phyloP scores from a whole-genome alignment of 2,888 invertebrate genomes.

The Hydrotaea diabolus region DNA sequence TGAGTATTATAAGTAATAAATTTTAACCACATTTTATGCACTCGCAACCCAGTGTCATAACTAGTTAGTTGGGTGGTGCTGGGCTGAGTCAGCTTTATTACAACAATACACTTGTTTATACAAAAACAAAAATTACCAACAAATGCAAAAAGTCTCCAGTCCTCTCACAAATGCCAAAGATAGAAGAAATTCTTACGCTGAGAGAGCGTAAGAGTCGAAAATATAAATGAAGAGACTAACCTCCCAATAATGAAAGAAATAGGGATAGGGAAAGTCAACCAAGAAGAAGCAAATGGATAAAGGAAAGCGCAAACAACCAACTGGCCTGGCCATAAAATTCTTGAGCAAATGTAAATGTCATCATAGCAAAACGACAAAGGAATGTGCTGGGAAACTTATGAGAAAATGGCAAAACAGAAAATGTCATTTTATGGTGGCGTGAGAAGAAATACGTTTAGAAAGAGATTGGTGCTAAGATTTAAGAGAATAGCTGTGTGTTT shows the following conservation, averaged over 20 bases:
- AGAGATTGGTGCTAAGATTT: too few species aligned
- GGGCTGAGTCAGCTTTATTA: constrained; percentile 68
- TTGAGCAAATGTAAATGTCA: neutral
- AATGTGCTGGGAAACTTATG: neutral
- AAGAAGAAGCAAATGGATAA: neutral
- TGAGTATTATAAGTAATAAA: too few species aligned
- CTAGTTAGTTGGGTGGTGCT: constrained; percentile 67
- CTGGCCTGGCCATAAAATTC: neutral
- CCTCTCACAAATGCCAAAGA: constrained; percentile 39
- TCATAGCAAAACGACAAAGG: neutral
- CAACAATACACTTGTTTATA: constrained; percentile 60
- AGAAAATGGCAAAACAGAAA: neutral
- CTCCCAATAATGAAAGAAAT: neutral
- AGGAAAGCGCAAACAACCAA: neutral
- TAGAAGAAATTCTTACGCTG: constrained; percentile 18
- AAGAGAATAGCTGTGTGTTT: too few species aligned
- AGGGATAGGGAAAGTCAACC: neutral
- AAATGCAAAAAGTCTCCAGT: constrained; percentile 34
- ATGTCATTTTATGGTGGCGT: too few species aligned
- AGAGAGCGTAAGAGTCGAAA: neutral
- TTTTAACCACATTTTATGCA: neutral
- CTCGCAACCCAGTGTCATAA: constrained; percentile 52
- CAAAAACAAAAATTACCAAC: constrained; percentile 24
- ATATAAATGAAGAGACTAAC: neutral
- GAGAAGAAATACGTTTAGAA: too few species aligned